phyloP scores from a whole-genome alignment of 2,888 invertebrate species.

The Prosapia bicincta region DNA sequence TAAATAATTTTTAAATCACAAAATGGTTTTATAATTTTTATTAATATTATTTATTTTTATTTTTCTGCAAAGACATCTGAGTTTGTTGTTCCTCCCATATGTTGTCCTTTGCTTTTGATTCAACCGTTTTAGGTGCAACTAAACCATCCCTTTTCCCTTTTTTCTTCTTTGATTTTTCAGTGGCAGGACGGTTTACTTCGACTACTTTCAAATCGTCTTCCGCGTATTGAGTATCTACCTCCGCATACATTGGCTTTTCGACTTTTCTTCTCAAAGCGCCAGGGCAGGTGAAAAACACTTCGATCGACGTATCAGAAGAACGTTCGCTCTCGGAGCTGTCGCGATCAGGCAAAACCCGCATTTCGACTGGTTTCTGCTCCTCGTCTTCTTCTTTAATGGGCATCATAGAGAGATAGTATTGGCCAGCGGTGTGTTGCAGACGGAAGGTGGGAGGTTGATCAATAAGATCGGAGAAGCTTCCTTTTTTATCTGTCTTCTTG shows the following conservation, averaged over 20 bases:
- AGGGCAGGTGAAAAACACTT: background rate
- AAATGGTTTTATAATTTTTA: no score
- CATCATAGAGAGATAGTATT: background rate
- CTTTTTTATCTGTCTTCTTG: background rate
- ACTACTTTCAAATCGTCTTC: background rate
- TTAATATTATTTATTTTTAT: background rate
- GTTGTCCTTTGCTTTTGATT: background rate
- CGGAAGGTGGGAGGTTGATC: background rate
- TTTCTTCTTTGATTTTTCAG: background rate
- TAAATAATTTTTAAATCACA: no score
- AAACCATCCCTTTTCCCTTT: background rate
- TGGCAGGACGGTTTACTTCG: no score
- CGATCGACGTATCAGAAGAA: background rate
- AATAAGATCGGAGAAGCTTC: background rate
- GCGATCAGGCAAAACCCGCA: background rate
- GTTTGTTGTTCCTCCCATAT: background rate
- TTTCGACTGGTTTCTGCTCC: background rate
- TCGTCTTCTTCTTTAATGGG: background rate
- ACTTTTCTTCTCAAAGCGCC: background rate
- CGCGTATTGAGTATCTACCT: background rate
- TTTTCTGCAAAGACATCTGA: background rate
- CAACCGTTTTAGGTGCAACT: background rate
- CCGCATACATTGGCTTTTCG: background rate
- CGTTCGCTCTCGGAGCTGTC: background rate
- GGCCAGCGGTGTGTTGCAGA: background rate